Evolutionary conservation across 2,113 vertebrate species (phyloP), one percentile per base, ranked within the genome.

Genomic region (Typhlomys cinereus): DNA sequence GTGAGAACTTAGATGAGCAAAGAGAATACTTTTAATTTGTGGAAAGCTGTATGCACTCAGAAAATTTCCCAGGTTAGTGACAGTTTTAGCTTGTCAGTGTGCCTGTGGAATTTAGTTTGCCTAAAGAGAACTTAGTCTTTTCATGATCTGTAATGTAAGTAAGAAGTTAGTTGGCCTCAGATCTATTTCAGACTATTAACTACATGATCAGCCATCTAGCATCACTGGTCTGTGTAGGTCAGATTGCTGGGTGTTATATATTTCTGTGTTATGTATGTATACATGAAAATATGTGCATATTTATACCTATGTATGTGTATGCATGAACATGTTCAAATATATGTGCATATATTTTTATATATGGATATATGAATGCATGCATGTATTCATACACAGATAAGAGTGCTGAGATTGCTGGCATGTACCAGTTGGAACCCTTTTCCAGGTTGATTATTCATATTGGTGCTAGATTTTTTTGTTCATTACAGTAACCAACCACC

Each of bases 21-120:
- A 94, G 64, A 36, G 50, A 81, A 67, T 57, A 59, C 64, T 89
- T 92, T 82, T 57, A 66, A 87, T 57, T 52, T 76, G 2, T 44
- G 15, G 2, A 66, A 75, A 75, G 54, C 34, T 64, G 41, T 57
- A 46, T 0, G 83, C 8, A 73, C 10, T 84, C 78, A 88, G 46
- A 94, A 94, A 90, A 62, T 1, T 17, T 70, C 34, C 21, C 20
- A 75, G 64, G 17, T 71, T 87, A 75, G 44, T 48, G 7, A 23
- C 9, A 4, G n/a, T 31, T 93, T 69, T n/a, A 10, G 18, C 4
- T 69, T 79, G 8, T 29, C 36, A 86, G 2, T 52, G 36, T 61
- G 48, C 48, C 18, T 85, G 17, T 54, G 13, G 10, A 48, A 25
- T 82, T 25, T 27, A 70, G 0, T 4, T 81, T 75, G 52, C 2